Base-by-base conservation (phyloP, 2,797 vertebrate species). In the Enteromius afrohamiltoni region DNA sequence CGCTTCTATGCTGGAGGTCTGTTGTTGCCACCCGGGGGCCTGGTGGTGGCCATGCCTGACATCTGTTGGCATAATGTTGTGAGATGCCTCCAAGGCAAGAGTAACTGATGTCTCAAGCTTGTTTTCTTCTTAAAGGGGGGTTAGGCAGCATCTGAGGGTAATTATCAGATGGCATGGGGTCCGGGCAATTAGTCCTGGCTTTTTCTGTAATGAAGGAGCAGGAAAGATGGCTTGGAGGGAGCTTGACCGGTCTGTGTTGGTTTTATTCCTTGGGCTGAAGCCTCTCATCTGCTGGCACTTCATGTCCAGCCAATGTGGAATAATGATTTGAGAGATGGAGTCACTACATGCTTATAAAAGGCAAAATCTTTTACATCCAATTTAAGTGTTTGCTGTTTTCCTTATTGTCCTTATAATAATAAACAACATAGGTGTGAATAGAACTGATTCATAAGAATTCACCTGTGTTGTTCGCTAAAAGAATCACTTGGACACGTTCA, bases 51-150 rank as follows among this genome's bases (percentile, higher is more conserved):
- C 83, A 40, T 82, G 85, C 86, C 84, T 88, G 88, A 87, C 90
- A 91, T 89, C 88, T 91, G 88, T 90, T 91, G 85, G 88, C 86
- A 89, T 90, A 89, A 89, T 89, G 81, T 89, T 87, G 82, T 85
- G 73, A 83, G 77, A 64, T 86, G 86, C 87, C 87, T 89, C 83
- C 60, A 79, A 89, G 88, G 88, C 89, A 85, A 81, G 84, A 87
- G 83, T 86, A 90, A 90, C 82, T 86, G 87, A 89, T 89, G 83
- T 89, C 88, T 83, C 83, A 71, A 81, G 78, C 83, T 85, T 68
- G 47, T 79, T 83, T 88, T 70, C 26, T 42, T 76, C 86, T 84
- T 85, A 82, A 80, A 65, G 8, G 47, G 79, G 78, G 84, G 81
- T 82, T 86, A 88, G 88, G 86, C 85, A 85, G 83, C 85, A 79